Base-by-base conservation (phyloP, 2,888 invertebrate genomes). In the Lamellibrachia satsuma region DNA sequence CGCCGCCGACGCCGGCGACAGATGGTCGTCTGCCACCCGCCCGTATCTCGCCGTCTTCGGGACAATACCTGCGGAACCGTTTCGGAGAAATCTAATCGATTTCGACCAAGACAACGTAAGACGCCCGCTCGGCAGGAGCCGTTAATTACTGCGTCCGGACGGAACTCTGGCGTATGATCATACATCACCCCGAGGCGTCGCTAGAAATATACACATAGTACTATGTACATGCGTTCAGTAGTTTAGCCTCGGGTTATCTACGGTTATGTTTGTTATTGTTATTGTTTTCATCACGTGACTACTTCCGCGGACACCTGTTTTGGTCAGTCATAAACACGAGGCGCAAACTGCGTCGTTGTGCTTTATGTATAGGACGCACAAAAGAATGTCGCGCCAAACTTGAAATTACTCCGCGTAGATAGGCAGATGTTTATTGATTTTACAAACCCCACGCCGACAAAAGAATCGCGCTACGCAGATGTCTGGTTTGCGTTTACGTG, bases 231-330 rank as follows among this genome's bases (percentile, higher is more conserved):
- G n/a, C 22, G 75, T 75, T 75, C n/a, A 75, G 3, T 75, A 75
- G 75, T 22, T 15, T 75, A 75, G 75, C 75, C 75, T 22, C 75
- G 22, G 75, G 75, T 75, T 75, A 75, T 75, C 22, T 15, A n/a
- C 75, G 75, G 15, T 75, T 75, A 75, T 75, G 75, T 11, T 75
- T 75, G 75, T 75, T 75, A 75, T 75, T 75, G 75, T 75, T 75
- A 75, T 75, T 75, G 75, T 75, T 75, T 75, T 22, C 22, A 6
- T 75, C 75, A 75, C 75, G 75, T 75, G 75, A 75, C 75, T 39
- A 39, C 39, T 39, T 39, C 39, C 39, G 15, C 11, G 75, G 22
- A 22, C 75, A 75, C 75, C 75, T 75, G 75, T 15, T 22, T 75
- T 57, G 57, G 57, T 57, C 57, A 57, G 57, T 57, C n/a, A n/a